phyloP scores from a whole-genome alignment of 1,140 invertebrate genomes.

The Tribolium castaneum region DNA sequence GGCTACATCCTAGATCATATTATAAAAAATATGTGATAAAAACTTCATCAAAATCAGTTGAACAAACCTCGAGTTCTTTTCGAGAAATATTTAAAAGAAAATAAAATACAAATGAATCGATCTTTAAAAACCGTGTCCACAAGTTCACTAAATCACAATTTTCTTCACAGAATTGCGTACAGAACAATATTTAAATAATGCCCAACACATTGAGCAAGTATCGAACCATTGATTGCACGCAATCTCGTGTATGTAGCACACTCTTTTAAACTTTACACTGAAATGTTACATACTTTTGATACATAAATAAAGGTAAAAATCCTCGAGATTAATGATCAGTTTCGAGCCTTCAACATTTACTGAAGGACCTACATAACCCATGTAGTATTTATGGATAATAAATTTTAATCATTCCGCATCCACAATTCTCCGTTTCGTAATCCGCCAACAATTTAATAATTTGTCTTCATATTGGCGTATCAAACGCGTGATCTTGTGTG shows the following conservation, averaged over 20 bases:
- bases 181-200: too few species aligned
- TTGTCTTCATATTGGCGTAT: slow-evolving; percentile 30
- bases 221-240: not conserved
- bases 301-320: not conserved
- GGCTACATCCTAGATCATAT: too few species aligned
- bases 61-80: too few species aligned
- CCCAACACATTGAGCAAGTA: too few species aligned
- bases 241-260: not conserved
- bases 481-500: slow-evolving; percentile 18
- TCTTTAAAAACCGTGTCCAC: too few species aligned
- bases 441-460: slow-evolving; percentile 13
- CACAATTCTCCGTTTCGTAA: not conserved
- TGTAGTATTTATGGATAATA: slow-evolving; percentile 22
- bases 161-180: too few species aligned
- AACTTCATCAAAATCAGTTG: too few species aligned
- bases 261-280: not conserved
- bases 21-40: too few species aligned
- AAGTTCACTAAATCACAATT: too few species aligned
- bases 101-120: too few species aligned
- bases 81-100: too few species aligned
- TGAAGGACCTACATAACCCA: slow-evolving; percentile 2
- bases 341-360: not conserved
- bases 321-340: not conserved
- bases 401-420: slow-evolving; percentile 6
- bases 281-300: not conserved